Evolutionary conservation across 1,140 invertebrate genomes (phyloP).

Genomic region (Drosophila mauritiana): DNA sequence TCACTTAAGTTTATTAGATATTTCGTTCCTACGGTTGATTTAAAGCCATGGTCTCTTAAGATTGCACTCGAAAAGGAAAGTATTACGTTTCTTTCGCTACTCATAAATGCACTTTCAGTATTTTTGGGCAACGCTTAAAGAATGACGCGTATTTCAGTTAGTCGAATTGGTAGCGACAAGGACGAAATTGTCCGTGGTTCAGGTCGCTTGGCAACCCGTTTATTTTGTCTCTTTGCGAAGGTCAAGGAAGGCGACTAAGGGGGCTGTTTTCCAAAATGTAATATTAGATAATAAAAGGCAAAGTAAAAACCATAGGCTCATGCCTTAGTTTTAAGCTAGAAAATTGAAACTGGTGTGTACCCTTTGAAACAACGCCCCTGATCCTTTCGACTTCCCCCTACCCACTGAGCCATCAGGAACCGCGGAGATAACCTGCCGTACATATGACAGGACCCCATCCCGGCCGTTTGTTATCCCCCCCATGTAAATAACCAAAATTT

Average conservation of each 20-base stretch:
- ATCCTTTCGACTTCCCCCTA: background rate
- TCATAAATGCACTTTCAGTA: conserved; percentile 37
- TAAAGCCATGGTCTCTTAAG: no score
- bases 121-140: conserved; percentile 20
- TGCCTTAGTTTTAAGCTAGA: no score
- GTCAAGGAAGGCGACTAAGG: background rate
- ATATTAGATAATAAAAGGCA: no score
- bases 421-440: conserved; percentile 52
- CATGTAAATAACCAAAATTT: conserved; percentile 72
- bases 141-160: conserved; percentile 24
- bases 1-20: background rate
- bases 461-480: conserved; percentile 44
- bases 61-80: no score
- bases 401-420: conserved; percentile 20
- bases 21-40: no score
- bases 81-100: conserved; percentile 15
- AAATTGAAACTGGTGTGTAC: no score
- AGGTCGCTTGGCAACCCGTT: conserved; percentile 56
- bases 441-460: conserved; percentile 37
- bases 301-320: background rate
- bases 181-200: conserved; percentile 7
- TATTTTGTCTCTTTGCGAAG: conserved; percentile 8
- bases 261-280: background rate
- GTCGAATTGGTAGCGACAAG: conserved; percentile 9
- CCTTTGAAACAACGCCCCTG: conserved; percentile 3